Evolutionary conservation across 2,888 invertebrate genomes (phyloP), one percentile per base, ranked within the genome.

Genomic region (Escarpia spicata): DNA sequence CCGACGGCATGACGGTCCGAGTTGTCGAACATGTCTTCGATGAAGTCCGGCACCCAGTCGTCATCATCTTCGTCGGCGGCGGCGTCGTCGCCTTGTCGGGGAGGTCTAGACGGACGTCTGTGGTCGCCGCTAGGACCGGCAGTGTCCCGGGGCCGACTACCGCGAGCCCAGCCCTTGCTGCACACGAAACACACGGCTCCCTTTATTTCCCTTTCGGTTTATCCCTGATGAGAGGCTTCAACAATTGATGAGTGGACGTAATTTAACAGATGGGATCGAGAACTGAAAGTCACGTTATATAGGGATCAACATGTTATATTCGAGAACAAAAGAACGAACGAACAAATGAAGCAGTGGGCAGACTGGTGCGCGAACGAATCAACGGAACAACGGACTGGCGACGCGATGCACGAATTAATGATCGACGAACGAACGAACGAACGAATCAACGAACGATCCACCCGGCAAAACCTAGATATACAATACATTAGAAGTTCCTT

Each of bases 11-110:
- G 90, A 15, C 93, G 52, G 91, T 93, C 93, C 43, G 93, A 93
- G 89, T 93, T 93, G 60, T 95, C 95, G 58, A 93, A 92, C 90
- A 93, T 58, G 26, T 93, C 93, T 43, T 91, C 60, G 58, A 93
- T 52, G 60, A 91, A 75, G n/a, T 93, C 93, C 6, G 92, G 58
- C 43, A 90, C 58, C 43, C 91, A 91, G 91, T 93, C 93, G 43
- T 92, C 92, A 8, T 92, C 92, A 10, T 58, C 90, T 31, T 93
- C 93, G n/a, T 90, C 44, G 44, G 43, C 60, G 45, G 19, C 92
- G 26, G 31, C 92, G 60, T 52, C 52, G 6, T 52, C 52, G 12
- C 52, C 26, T 12, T 91, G 31, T 43, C 58, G 37, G 45, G 91
- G 91, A 12, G 43, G 43, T 19, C 91, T 43, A 6, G 91, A 26